Percentiles rank a stretch among this genome's conserved stretches.
phyloP scores from a whole-genome alignment of 2,797 vertebrate genomes.

The Phoxinus dragarum region DNA sequence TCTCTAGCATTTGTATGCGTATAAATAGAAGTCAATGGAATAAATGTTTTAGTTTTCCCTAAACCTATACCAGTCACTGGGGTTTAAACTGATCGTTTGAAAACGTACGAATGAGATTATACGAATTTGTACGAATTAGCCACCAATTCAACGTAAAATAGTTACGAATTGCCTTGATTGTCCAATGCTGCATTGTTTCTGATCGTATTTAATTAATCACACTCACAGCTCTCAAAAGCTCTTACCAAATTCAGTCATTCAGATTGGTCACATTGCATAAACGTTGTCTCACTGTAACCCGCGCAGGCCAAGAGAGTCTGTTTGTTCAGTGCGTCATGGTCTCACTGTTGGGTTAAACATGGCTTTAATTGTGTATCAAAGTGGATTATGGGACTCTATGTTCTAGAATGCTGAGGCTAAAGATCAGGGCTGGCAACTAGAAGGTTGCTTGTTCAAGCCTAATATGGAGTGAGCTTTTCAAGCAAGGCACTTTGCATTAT shows the following conservation, averaged over 20 bases:
- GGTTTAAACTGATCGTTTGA: too few species aligned
- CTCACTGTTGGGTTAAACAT: conserved; percentile 8
- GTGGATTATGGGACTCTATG: neutral
- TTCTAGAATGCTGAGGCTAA: neutral
- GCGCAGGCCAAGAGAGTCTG: neutral
- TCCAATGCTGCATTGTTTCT: neutral
- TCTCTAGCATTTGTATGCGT: too few species aligned
- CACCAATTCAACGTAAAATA: too few species aligned
- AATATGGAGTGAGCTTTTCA: neutral
- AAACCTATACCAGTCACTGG: too few species aligned
- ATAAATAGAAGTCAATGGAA: too few species aligned
- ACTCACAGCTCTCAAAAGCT: neutral
- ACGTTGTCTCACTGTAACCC: neutral
- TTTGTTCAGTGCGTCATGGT: neutral
- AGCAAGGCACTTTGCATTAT: conserved; percentile 6
- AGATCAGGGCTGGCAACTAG: neutral
- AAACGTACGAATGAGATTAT: too few species aligned
- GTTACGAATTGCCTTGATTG: neutral
- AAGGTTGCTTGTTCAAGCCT: conserved; percentile 19
- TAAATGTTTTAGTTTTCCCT: too few species aligned
- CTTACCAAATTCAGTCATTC: neutral
- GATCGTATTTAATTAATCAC: neutral
- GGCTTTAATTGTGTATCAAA: neutral
- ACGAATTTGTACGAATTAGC: too few species aligned
- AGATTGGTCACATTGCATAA: neutral